Percentiles rank a stretch among this genome's conserved stretches.
Conservation (phyloP, 2,888 invertebrate species). For the Trissolcus japonicus region DNA sequence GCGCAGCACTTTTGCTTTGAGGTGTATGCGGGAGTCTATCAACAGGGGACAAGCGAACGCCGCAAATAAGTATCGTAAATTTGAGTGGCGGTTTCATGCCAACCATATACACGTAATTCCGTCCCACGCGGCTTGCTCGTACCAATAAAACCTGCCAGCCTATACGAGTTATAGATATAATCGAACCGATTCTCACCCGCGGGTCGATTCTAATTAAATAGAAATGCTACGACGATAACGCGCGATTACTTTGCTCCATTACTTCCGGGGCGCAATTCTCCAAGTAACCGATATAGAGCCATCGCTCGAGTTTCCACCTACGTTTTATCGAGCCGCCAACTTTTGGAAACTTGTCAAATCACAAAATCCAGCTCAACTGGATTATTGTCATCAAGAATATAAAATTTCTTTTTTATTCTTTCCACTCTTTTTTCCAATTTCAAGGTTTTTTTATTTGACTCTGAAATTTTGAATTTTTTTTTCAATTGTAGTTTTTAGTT, state of each 20-base stretch:
- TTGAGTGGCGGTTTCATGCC: slow-evolving; percentile 66
- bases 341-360: slow-evolving; percentile 51
- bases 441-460: background rate
- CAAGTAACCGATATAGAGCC: slow-evolving; percentile 24
- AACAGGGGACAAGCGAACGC: slow-evolving; percentile 40
- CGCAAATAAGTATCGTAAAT: slow-evolving; percentile 65
- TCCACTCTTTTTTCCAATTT: background rate
- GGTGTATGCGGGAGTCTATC: slow-evolving; percentile 38
- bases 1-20: slow-evolving; percentile 19
- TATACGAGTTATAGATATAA: slow-evolving; percentile 54
- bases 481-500: background rate
- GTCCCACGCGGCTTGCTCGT: slow-evolving; percentile 59
- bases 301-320: slow-evolving; percentile 31
- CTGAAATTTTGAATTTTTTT: background rate
- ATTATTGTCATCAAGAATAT: slow-evolving; percentile 13
- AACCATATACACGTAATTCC: slow-evolving; percentile 51
- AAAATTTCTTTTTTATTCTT: background rate
- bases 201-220: slow-evolving; percentile 71
- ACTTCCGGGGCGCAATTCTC: slow-evolving; percentile 41
- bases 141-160: slow-evolving; percentile 63
- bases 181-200: slow-evolving; percentile 63
- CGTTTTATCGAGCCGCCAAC: slow-evolving; percentile 32
- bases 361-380: slow-evolving; percentile 36
- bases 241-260: slow-evolving; percentile 58
- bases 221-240: slow-evolving; percentile 63